Percentiles rank a stretch among this genome's conserved stretches.
Conservation (phyloP, 2,888 invertebrate genomes). For the Drosophila mercatorum region DNA sequence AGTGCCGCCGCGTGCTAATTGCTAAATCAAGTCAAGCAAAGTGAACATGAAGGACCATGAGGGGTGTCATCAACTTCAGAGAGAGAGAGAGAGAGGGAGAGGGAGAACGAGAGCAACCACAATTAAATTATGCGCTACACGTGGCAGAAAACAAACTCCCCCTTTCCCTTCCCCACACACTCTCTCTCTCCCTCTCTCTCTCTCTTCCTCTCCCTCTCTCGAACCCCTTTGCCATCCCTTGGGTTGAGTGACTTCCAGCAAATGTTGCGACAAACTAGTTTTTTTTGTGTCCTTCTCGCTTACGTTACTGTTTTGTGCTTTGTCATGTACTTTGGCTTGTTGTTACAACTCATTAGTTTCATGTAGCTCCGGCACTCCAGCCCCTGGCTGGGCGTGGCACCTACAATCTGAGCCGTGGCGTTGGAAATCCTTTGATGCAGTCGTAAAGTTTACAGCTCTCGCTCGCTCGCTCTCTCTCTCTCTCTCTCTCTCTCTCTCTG, state of each 20-base stretch:
- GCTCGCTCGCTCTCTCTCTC: not conserved
- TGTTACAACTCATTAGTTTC: conserved; percentile 76
- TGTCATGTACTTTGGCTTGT: conserved; percentile 67
- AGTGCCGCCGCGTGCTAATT: conserved; percentile 64
- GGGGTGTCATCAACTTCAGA: conserved; percentile 14
- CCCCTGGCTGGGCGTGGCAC: conserved; percentile 1
- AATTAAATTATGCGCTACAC: conserved; percentile 70
- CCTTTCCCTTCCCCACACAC: no score
- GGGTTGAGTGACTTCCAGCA: conserved; percentile 12
- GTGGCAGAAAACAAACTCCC: conserved; percentile 20
- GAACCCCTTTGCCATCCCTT: not conserved
- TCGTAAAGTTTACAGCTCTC: conserved; percentile 65
- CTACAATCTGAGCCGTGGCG: conserved; percentile 44
- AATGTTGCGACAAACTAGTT: conserved; percentile 19
- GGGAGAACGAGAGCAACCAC: conserved; percentile 27
- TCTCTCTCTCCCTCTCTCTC: no score
- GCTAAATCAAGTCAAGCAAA: conserved; percentile 64
- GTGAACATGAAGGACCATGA: conserved; percentile 29
- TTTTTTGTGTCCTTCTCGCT: not conserved
- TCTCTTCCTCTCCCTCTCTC: no score
- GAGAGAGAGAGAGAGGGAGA: no score
- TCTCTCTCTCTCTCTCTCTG: not conserved
- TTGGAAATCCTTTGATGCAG: conserved; percentile 72
- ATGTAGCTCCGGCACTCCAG: conserved; percentile 42
- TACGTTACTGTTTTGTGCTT: conserved; percentile 25